Evolutionary conservation across 2,797 vertebrate species (phyloP).

Genomic region (Lacerta bilineata): DNA sequence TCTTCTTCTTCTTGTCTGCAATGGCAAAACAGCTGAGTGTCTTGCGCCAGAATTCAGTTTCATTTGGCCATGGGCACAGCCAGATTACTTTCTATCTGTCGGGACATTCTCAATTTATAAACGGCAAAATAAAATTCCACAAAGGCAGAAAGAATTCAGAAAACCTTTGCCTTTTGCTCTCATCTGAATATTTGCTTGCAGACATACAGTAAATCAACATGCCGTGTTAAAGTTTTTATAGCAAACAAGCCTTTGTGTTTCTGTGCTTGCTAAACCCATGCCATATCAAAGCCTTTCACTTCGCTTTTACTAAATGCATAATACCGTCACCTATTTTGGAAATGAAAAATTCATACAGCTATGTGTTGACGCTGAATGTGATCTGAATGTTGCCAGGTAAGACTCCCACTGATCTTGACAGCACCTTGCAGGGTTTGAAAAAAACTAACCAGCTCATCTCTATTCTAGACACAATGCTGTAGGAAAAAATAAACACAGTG

Average conservation of each 20-base stretch:
- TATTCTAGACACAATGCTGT: background rate
- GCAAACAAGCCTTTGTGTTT: background rate
- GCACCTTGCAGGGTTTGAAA: slow-evolving; percentile 29
- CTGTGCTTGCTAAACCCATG: background rate
- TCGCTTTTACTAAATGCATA: slow-evolving; percentile 29
- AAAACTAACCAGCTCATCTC: slow-evolving; percentile 1
- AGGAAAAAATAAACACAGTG: slow-evolving; percentile 10
- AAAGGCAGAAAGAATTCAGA: background rate
- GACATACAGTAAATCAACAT: background rate
- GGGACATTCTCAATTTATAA: background rate
- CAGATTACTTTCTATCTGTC: background rate
- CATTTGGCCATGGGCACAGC: background rate
- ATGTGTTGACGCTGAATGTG: slow-evolving; percentile 26
- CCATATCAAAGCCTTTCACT: slow-evolving; percentile 32
- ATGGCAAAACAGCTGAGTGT: background rate
- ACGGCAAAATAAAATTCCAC: too few relatives aligned
- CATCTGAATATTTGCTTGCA: slow-evolving; percentile 32
- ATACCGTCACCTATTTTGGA: background rate
- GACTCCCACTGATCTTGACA: slow-evolving; percentile 15
- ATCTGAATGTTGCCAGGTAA: slow-evolving; percentile 29
- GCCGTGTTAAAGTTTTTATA: background rate
- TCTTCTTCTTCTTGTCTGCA: too few relatives aligned
- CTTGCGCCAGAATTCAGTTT: slow-evolving; percentile 2
- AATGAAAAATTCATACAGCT: slow-evolving; percentile 32
- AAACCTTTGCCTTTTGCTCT: slow-evolving; percentile 25